Base-by-base conservation (phyloP, 2,888 invertebrate genomes). In the Ypsolopha sequella region DNA sequence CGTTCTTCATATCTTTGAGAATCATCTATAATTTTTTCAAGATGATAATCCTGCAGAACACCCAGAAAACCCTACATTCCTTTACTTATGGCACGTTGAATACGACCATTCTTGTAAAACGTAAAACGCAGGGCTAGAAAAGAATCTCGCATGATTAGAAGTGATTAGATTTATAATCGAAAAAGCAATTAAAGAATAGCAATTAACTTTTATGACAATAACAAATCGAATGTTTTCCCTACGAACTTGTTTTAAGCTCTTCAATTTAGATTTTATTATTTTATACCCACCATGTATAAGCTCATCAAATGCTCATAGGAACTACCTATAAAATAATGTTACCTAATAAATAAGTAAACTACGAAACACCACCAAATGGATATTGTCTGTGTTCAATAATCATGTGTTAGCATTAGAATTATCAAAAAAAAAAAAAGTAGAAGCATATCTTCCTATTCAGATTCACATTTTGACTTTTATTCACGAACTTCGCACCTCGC, bases 341-440 rank as follows among this genome's bases (percentile, higher is more conserved):
- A 56, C 62, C 61, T 63, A 56, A 58, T 54, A 52, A 48, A 39
- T 58, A 63, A 64, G 57, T 56, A 55, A 61, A 63, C 53, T 58
- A 73, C 70, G 74, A 77, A 70, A 73, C 73, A 76, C 78, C 78
- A 79, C 77, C 79, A 74, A 72, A 64, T 66, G 60, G 68, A 70
- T 65, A 68, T 72, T 74, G 76, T 74, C 79, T 80, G 81, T 82
- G 80, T 82, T 80, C 80, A 80, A 69, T 61, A 36, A 47, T 14
- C 11, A 36, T 45, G 45, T 45, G 36, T 47, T 14, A 47, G 14
- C 13, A n/a, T 13, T 47, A 47, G 64, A 64, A 49, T 34, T 43
- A 14, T 6, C 10, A 11, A 50, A 43, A 11, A 43, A 50, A 43
- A 11, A 43, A 10, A 43, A 43, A 35, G 43, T 61, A 60, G 47